Evolutionary conservation across 2,888 invertebrate genomes (phyloP), one percentile per base, ranked within the genome.

Genomic region (Agrochola litura): DNA sequence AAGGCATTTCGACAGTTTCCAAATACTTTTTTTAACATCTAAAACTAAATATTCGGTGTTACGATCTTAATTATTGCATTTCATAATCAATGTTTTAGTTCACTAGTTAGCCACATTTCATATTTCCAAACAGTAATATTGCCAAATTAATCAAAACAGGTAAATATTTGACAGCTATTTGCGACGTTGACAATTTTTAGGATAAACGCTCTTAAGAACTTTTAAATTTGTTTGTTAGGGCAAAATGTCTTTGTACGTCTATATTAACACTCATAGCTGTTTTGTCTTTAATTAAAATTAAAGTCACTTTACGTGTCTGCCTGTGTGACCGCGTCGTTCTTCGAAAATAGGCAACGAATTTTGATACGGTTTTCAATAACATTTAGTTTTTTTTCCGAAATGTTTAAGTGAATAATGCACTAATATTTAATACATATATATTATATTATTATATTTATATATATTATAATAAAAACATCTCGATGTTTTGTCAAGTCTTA

Each of bases 191-290:
- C 30, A 30, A 2, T 30, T 30, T 30, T 30, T 30, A 30, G 30
- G 30, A 30, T 30, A 30, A 30, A 30, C 1, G 30, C 30, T 30
- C 30, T 30, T 30, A 77, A 41, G 19, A 71, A 68, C 73, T 82
- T 71, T 70, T 67, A 56, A 60, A 79, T 75, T 46, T 63, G 65
- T 81, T 81, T 80, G 65, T 73, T 65, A 46, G 3, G 22, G 22
- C 52, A 64, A 60, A 67, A 72, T 64, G 43, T 41, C n/a, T 41
- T 68, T 43, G 12, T n/a, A 25, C 25, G 49, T 46, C 49, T 49
- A n/a, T n/a, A n/a, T n/a, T n/a, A n/a, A n/a, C n/a, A 46, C 77
- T 75, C 41, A 52, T 60, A 46, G 19, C 52, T 58, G 58, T 71
- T 74, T 70, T 41, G n/a, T 56, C 19, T 67, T 54, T 16, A 14